A percentile compares a stretch with the other conserved stretches of the same genome.
These are phyloP conservation scores for Ara ararauna DNA, from an alignment of 2,797 vertebrate species.

Conservation along the genomic window DNA sequence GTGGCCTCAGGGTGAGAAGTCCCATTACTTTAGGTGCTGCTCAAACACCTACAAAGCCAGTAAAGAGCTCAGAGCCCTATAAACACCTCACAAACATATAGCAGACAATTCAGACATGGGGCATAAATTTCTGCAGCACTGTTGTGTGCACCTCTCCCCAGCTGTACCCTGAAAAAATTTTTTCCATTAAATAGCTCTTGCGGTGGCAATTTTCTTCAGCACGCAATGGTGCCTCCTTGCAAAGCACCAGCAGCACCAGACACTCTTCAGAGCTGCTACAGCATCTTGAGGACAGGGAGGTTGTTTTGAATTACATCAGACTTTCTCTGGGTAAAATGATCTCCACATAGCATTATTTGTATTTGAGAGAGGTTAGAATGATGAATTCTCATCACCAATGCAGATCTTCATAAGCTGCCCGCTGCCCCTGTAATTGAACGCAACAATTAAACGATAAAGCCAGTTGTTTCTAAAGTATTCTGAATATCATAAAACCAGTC, in stretches of 20 bases:
- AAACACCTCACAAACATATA: background rate
- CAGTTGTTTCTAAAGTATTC: conserved; percentile 41
- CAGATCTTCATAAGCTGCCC: conserved; percentile 22
- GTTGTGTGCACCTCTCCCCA: background rate
- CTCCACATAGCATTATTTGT: background rate
- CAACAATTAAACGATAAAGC: conserved; percentile 26
- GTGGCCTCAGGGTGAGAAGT: background rate
- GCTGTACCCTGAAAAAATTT: background rate
- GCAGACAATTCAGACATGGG: background rate
- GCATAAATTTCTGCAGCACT: background rate
- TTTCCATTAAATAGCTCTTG: conserved; percentile 8
- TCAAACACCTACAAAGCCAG: background rate
- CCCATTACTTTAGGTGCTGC: background rate
- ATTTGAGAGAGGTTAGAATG: conserved; percentile 21
- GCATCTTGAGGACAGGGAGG: background rate
- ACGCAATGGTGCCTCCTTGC: background rate
- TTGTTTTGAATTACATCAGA: background rate
- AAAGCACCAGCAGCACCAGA: background rate
- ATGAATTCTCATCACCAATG: background rate
- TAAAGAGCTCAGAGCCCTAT: background rate
- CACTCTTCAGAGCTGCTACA: background rate
- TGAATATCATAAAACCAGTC: conserved; percentile 5
- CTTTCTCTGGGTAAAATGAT: background rate
- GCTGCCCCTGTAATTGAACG: background rate
- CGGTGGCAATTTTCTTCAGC: background rate